A percentile compares a stretch with the other conserved stretches of the same genome.
phyloP scores from a whole-genome alignment of 2,797 vertebrate genomes.

The Eidolon dupreanum region DNA sequence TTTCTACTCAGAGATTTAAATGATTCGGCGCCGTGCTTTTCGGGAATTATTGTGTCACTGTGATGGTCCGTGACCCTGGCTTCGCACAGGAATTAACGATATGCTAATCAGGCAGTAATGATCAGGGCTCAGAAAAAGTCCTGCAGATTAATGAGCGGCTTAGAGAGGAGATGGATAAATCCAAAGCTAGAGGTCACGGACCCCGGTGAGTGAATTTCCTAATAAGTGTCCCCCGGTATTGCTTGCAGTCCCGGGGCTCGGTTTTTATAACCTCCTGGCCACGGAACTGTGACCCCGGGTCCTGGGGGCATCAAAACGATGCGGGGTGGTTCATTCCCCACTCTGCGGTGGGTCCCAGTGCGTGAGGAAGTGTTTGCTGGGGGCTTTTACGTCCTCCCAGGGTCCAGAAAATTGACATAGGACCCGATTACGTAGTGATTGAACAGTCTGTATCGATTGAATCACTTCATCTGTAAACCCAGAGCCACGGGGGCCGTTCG shows the following conservation, averaged over 20 bases:
- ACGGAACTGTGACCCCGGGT: neutral
- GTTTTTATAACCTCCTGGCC: neutral
- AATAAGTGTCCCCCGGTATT: neutral
- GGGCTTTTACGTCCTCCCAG: neutral
- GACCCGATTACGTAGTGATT: neutral
- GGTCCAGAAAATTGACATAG: neutral
- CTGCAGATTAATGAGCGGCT: constrained; percentile 57
- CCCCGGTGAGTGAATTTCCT: neutral
- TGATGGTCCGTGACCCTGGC: constrained; percentile 36
- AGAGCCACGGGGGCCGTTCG: neutral
- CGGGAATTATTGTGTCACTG: neutral
- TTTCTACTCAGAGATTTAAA: constrained; percentile 27
- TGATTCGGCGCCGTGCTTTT: neutral
- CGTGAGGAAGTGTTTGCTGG: neutral
- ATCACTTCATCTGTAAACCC: neutral
- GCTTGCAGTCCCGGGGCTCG: neutral
- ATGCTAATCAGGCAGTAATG: constrained; percentile 70
- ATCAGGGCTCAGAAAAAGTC: constrained; percentile 14
- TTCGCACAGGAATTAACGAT: constrained; percentile 63
- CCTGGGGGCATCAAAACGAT: neutral
- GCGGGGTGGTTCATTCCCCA: neutral
- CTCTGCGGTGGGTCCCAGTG: neutral
- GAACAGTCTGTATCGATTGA: neutral
- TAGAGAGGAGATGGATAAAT: constrained; percentile 7
- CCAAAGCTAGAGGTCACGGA: neutral